Percentiles rank a stretch among this genome's conserved stretches.
phyloP scores from a whole-genome alignment of 1,140 invertebrate genomes.

The Doryteuthis pealeii region DNA sequence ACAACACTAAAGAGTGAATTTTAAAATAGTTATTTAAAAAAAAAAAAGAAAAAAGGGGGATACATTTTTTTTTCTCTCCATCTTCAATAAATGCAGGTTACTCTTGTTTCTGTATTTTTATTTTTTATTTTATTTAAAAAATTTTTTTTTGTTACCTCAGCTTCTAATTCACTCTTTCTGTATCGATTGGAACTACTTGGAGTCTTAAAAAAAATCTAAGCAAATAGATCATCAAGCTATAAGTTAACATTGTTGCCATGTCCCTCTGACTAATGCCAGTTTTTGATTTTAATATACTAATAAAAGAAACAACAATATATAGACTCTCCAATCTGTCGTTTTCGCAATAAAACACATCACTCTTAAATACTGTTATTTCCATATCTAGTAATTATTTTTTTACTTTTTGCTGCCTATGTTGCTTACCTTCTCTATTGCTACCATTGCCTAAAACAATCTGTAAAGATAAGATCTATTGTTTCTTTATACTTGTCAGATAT shows the following conservation, averaged over 20 bases:
- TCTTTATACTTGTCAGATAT: too few relatives aligned
- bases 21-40: too few relatives aligned
- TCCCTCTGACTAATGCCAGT: not conserved
- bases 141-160: not conserved
- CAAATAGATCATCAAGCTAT: not conserved
- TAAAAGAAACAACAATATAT: not conserved
- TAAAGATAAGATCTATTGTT: too few relatives aligned
- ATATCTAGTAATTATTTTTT: too few relatives aligned
- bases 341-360: not conserved
- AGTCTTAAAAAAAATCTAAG: not conserved
- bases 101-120: not conserved
- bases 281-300: not conserved
- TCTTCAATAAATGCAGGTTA: not conserved
- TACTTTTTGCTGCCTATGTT: too few relatives aligned
- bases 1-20: too few relatives aligned
- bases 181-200: not conserved
- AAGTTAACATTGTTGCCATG: not conserved
- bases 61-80: not conserved
- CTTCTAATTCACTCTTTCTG: not conserved
- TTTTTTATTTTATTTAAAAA: not conserved
- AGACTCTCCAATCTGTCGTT: conserved; percentile 2
- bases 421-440: too few relatives aligned
- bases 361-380: too few relatives aligned
- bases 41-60: too few relatives aligned
- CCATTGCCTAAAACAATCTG: too few relatives aligned